Base-by-base conservation (phyloP, 1,140 invertebrate species). In the Lutraria rhynchaena region DNA sequence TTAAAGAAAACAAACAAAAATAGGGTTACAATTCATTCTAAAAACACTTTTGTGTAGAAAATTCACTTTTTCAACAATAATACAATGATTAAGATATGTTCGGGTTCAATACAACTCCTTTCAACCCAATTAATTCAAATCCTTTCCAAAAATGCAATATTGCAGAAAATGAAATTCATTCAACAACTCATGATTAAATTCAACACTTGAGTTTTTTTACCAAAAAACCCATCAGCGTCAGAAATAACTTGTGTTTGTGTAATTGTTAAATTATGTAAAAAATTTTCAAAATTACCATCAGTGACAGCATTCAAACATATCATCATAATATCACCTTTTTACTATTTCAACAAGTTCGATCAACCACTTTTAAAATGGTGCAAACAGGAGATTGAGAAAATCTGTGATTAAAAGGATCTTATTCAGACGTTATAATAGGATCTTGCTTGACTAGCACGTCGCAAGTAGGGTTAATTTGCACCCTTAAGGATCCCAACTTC, bases 381-480 rank as follows among this genome's bases (percentile, higher is more conserved):
- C 58, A 49, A 75, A 61, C 33, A 49, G 37, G 41, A 55, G 49
- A 74, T 60, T 49, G 73, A 75, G 73, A 61, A 75, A 75, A 75
- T 61, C 73, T 44, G 22, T 44, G 41, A 63, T 24, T 75, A 63
- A 75, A 37, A 57, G 55, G 31, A 57, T 17, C 9, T 24, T 22
- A 22, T 75, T 60, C 27, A 61, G 24, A 37, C 22, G n/a, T 11
- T 11, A 44, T 24, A 63, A 60, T 44, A 46, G 58, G 27, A 60
- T 61, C 24, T 44, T 35, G 53, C 27, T 37, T 61, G 27, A 35
- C 37, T 41, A 49, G 57, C n/a, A 24, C 44, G 46, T 60, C 31
- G 55, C 31, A 75, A 60, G 35, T 61, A 58, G 55, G 73, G 73
- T 75, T 75, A 75, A 75, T 75, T 75, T 63, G 73, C 58, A 75